A percentile compares a stretch with the other conserved stretches of the same genome.
phyloP scores from a whole-genome alignment of 1,140 invertebrate species.

The Drosophila arizonae region DNA sequence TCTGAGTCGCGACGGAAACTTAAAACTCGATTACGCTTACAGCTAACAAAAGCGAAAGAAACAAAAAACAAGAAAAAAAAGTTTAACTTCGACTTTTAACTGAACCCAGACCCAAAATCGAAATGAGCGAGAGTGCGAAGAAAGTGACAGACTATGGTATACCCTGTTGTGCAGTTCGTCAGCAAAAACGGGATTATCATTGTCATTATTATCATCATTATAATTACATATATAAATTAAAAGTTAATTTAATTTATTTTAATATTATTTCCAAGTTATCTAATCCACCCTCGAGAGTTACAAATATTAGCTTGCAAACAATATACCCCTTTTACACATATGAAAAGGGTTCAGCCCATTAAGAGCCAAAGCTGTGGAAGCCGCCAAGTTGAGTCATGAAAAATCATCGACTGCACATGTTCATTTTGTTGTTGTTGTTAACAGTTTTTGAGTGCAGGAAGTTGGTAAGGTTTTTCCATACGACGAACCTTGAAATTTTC shows the following conservation, averaged over 20 bases:
- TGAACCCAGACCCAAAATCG: constrained; percentile 12
- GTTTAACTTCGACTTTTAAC: background rate
- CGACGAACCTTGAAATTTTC: constrained; percentile 55
- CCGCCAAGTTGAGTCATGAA: constrained; percentile 36
- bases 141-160: background rate
- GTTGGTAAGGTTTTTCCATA: constrained; percentile 31
- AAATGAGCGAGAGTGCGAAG: background rate
- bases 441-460: constrained; percentile 45
- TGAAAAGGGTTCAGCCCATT: background rate
- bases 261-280: too few species aligned
- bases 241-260: too few species aligned
- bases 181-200: too few species aligned
- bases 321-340: background rate
- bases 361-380: constrained; percentile 17
- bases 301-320: background rate
- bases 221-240: too few species aligned
- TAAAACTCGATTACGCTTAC: constrained; percentile 48
- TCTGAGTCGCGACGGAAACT: constrained; percentile 43
- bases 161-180: background rate
- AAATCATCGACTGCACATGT: constrained; percentile 13
- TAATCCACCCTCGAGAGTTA: too few species aligned
- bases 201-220: too few species aligned
- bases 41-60: constrained; percentile 31
- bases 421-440: constrained; percentile 29
- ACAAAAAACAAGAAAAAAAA: constrained; percentile 24